Evolutionary conservation across 2,113 vertebrate genomes (phyloP).

Genomic region (Orycteropus afer): DNA sequence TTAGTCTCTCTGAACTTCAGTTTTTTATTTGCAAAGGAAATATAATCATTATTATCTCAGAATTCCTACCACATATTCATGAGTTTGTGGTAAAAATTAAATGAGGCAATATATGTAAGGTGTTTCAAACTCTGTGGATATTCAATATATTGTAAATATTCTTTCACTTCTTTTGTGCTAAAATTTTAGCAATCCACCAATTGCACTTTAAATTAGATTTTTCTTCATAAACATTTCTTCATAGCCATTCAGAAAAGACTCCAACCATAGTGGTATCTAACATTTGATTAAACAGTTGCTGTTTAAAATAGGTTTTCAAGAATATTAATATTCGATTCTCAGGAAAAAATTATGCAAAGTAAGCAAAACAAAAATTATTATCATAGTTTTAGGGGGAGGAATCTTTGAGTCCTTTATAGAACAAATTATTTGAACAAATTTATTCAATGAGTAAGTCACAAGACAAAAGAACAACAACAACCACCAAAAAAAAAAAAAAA

Average conservation of each 20-base stretch:
- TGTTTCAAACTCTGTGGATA: neutral
- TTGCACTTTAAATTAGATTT: neutral
- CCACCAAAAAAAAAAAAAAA: no score
- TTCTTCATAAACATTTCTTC: neutral
- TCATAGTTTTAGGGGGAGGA: neutral
- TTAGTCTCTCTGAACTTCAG: neutral
- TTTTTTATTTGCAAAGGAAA: slow-evolving; percentile 7
- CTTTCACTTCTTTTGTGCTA: neutral
- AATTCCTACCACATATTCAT: neutral
- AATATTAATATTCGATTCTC: neutral
- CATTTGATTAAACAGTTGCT: neutral
- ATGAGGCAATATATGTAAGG: neutral
- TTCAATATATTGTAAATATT: neutral
- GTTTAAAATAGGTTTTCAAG: neutral
- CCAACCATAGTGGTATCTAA: neutral
- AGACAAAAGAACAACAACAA: no score
- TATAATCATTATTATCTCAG: neutral
- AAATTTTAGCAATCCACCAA: neutral
- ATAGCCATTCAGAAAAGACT: neutral
- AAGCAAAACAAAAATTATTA: slow-evolving; percentile 30
- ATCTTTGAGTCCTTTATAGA: neutral
- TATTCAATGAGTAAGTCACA: neutral
- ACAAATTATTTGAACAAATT: neutral
- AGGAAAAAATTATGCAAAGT: neutral
- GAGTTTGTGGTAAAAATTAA: neutral